Evolutionary conservation across 2,113 vertebrate species (phyloP).

Genomic region (Pelvicachromis taeniatus): DNA sequence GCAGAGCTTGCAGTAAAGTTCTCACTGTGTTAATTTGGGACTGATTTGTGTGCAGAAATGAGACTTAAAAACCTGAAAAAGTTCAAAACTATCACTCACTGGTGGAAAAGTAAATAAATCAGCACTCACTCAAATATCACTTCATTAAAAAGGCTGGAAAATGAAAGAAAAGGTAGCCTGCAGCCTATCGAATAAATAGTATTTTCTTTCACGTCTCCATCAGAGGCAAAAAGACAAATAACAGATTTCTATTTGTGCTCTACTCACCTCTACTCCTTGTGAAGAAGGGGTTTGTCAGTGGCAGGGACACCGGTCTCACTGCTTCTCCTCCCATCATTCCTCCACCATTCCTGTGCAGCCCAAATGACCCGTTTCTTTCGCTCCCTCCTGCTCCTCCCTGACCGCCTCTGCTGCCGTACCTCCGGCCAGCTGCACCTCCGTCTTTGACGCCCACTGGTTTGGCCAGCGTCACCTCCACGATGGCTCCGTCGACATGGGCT

Average conservation of each 20-base stretch:
- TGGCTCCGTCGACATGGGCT: slow-evolving; percentile 83
- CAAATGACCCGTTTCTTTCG: slow-evolving; percentile 42
- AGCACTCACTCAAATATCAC: background rate
- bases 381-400: background rate
- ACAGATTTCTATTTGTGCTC: no score
- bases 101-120: background rate
- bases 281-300: slow-evolving; percentile 66
- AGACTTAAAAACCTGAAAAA: background rate
- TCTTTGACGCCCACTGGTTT: slow-evolving; percentile 84
- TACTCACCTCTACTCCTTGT: background rate
- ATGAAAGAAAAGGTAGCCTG: background rate
- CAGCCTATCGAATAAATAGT: background rate
- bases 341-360: slow-evolving; percentile 68
- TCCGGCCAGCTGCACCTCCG: background rate
- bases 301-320: slow-evolving; percentile 59
- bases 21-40: background rate
- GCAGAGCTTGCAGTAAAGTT: background rate
- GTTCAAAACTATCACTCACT: rapidly evolving
- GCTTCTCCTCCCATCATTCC: slow-evolving; percentile 18
- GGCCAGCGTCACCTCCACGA: slow-evolving; percentile 86
- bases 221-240: background rate
- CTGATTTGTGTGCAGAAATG: no score
- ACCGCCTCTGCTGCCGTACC: background rate
- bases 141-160: background rate
- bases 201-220: background rate